Evolutionary conservation across 2,113 vertebrate genomes (phyloP), one percentile per base, ranked within the genome.

Genomic region (Rana temporaria): DNA sequence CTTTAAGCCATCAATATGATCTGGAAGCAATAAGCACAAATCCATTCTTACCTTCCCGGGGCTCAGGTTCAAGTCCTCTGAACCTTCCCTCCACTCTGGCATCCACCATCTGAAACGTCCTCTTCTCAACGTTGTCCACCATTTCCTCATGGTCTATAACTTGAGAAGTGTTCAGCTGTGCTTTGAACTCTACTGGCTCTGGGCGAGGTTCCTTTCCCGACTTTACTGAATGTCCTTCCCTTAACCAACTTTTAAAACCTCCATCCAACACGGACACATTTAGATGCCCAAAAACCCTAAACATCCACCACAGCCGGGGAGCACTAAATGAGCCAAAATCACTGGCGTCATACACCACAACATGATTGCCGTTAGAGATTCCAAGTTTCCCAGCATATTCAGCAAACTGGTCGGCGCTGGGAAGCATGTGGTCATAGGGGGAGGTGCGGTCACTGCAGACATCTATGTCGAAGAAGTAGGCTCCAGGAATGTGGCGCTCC

Each of bases 261-360:
- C 98, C 97, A 79, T 98, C 93, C 64, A 99, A 91, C 71, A 99
- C 90, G 0, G 98, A 99, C 73, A 99, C 97, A 0, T 84, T 48
- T 8, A 71, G 80, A 38, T 99, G 98, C 2, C 98, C 97, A 2
- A 99, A 99, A 68, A 89, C 88, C 1, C 95, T 93, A 87, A 99
- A 99, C 98, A 98, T 99, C 97, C 97, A 99, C 97, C 97, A 99
- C 8, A 98, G 92, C 0, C 97, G 92, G 0, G 98, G 97, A 0
- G 97, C 96, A 1, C 94, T 87, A 90, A 91, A 98, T 19, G 94
- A 91, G 3, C 97, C 98, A 76, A 95, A 92, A 80, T 95, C 94
- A 52, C 96, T 99, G 86, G 93, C 92, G 80, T 99, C 97, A 14
- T 99, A 99, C 26, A 99, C 92, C 2, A 99, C 95, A 0, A 99